Evolutionary conservation across 2,113 vertebrate genomes (phyloP).

Genomic region (Syngnathus floridae): DNA sequence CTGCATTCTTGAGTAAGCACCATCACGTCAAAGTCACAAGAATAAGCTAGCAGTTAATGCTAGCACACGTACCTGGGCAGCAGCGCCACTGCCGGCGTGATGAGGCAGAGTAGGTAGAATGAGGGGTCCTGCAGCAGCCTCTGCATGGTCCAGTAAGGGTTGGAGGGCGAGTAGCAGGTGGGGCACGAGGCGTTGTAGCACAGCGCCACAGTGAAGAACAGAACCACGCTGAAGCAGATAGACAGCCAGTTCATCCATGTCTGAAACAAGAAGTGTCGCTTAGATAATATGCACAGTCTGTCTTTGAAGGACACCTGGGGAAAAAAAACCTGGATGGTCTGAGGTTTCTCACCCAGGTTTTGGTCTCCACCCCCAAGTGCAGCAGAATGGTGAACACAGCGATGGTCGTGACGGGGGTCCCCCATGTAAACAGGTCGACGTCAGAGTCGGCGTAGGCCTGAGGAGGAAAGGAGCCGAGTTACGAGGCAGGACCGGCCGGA

Average conservation of each 20-base stretch:
- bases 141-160: conserved; percentile 94
- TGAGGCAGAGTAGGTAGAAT: conserved; percentile 85
- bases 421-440: conserved; percentile 91
- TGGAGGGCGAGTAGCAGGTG: conserved; percentile 87
- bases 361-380: conserved; percentile 94
- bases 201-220: conserved; percentile 87
- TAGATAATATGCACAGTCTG: background rate
- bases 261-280: conserved; percentile 51
- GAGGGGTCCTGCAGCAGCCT: conserved; percentile 81
- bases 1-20: too few species aligned
- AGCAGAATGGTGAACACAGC: conserved; percentile 89
- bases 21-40: too few species aligned
- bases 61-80: conserved; percentile 79
- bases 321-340: background rate
- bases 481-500: background rate
- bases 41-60: background rate
- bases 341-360: conserved; percentile 84
- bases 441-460: conserved; percentile 88
- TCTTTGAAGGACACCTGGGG: too few species aligned
- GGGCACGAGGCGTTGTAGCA: conserved; percentile 88
- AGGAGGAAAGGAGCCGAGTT: background rate
- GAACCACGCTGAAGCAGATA: conserved; percentile 79
- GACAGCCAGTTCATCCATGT: conserved; percentile 94
- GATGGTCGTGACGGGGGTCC: conserved; percentile 85
- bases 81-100: conserved; percentile 81